A percentile compares a stretch with the other conserved stretches of the same genome.
These are phyloP conservation scores for Phyllotreta cruciferae DNA, from an alignment of 2,888 invertebrate species.

Conservation along the genomic window DNA sequence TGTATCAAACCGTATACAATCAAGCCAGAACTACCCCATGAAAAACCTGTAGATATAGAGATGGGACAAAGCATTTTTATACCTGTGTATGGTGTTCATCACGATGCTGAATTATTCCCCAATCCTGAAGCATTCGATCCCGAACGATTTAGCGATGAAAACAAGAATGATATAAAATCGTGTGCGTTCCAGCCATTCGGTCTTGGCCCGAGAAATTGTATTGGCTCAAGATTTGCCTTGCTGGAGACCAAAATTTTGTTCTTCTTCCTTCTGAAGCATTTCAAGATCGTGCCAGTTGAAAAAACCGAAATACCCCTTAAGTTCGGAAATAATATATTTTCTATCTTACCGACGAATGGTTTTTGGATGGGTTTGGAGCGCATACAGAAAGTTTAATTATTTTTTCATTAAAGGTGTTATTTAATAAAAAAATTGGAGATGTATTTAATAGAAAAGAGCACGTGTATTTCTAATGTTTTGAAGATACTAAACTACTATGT, in stretches of 20 bases:
- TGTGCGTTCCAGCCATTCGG: slow-evolving; percentile 65
- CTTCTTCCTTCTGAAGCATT: slow-evolving; percentile 49
- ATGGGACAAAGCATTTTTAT: slow-evolving; percentile 53
- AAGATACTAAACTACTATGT: no score
- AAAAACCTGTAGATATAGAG: slow-evolving; percentile 46
- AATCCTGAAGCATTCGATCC: slow-evolving; percentile 63
- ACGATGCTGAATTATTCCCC: slow-evolving; percentile 58
- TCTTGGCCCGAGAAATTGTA: slow-evolving; percentile 63
- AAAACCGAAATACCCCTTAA: slow-evolving; percentile 51
- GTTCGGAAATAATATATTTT: slow-evolving; percentile 40
- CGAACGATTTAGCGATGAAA: slow-evolving; percentile 52
- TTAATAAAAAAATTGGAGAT: no score
- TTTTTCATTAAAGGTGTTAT: no score
- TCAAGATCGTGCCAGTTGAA: slow-evolving; percentile 49
- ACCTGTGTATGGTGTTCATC: slow-evolving; percentile 57
- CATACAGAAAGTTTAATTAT: background rate
- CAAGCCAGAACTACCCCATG: slow-evolving; percentile 42
- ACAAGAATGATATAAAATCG: slow-evolving; percentile 59
- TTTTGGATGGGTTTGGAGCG: slow-evolving; percentile 49
- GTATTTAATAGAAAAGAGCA: no score
- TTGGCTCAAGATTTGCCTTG: slow-evolving; percentile 59
- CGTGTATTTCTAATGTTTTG: no score
- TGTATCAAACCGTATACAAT: slow-evolving; percentile 62
- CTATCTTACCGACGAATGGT: slow-evolving; percentile 44
- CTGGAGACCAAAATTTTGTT: slow-evolving; percentile 53